phyloP scores from a whole-genome alignment of 2,113 vertebrate species.

The Archilochus colubris region DNA sequence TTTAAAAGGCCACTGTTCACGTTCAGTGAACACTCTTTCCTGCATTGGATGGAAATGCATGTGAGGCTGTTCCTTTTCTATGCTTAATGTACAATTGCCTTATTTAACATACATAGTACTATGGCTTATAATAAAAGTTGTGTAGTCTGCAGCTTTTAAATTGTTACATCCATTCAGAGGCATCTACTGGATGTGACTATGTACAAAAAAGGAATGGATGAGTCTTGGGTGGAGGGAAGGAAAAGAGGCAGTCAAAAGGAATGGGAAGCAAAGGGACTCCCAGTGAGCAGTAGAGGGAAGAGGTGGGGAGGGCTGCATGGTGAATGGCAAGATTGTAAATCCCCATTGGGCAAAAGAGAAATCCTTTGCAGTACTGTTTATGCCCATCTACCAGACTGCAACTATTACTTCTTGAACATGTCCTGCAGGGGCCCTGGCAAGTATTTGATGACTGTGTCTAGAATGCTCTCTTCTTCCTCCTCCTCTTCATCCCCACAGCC shows the following conservation, averaged over 20 bases:
- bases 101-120: constrained; percentile 74
- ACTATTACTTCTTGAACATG: constrained; percentile 95
- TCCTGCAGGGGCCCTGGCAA: constrained; percentile 95
- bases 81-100: constrained; percentile 52
- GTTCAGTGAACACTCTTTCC: constrained; percentile 21
- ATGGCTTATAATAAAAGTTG: constrained; percentile 82
- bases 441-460: constrained; percentile 98
- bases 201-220: constrained; percentile 63
- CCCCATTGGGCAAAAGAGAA: constrained; percentile 70
- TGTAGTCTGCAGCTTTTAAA: constrained; percentile 75
- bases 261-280: neutral
- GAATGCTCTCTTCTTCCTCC: constrained; percentile 93
- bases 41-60: constrained; percentile 21
- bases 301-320: neutral
- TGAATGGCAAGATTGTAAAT: constrained; percentile 57
- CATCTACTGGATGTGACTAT: constrained; percentile 70
- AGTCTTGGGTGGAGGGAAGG: neutral
- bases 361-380: constrained; percentile 70
- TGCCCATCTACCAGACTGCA: constrained; percentile 67
- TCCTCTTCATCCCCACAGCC: constrained; percentile 82
- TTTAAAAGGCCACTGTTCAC: constrained; percentile 7
- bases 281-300: constrained; percentile 23
- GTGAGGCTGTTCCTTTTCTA: constrained; percentile 30
- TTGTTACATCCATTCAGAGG: constrained; percentile 72
- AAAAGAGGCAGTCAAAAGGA: neutral